Conservation (phyloP, 2,888 invertebrate species). For the Rhagonycha lutea region DNA sequence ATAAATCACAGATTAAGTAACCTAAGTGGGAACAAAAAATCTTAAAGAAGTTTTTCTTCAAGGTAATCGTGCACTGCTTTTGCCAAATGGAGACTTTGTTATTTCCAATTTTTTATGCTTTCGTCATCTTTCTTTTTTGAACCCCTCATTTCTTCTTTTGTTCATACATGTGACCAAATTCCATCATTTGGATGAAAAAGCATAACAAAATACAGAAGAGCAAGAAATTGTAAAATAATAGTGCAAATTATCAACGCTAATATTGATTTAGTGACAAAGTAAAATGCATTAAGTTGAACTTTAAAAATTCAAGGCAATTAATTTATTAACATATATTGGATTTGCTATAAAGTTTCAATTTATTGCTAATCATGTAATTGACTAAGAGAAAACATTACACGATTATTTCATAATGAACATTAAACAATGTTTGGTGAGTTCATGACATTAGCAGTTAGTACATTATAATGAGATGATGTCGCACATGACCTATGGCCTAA, state of each 20-base stretch:
- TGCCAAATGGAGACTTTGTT: background rate
- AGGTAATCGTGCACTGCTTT: background rate
- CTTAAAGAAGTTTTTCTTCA: background rate
- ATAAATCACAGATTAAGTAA: background rate
- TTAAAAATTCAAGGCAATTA: background rate
- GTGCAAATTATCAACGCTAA: background rate
- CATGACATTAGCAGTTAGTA: background rate
- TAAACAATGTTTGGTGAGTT: conserved; percentile 1
- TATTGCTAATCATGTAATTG: background rate
- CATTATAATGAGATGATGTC: background rate
- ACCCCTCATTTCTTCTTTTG: too few species aligned
- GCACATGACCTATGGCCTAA: conserved; percentile 17
- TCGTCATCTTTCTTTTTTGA: too few species aligned
- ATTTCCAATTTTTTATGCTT: too few species aligned
- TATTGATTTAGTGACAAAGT: background rate
- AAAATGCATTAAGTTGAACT: background rate
- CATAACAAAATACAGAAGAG: too few species aligned
- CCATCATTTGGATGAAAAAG: too few species aligned
- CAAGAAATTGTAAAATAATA: background rate
- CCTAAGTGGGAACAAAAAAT: background rate
- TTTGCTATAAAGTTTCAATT: background rate
- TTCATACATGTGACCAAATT: too few species aligned
- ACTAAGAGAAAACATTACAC: conserved; percentile 4
- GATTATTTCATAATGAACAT: background rate
- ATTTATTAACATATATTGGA: background rate